phyloP scores from a whole-genome alignment of 2,888 invertebrate species.

The Lymantria monacha region DNA sequence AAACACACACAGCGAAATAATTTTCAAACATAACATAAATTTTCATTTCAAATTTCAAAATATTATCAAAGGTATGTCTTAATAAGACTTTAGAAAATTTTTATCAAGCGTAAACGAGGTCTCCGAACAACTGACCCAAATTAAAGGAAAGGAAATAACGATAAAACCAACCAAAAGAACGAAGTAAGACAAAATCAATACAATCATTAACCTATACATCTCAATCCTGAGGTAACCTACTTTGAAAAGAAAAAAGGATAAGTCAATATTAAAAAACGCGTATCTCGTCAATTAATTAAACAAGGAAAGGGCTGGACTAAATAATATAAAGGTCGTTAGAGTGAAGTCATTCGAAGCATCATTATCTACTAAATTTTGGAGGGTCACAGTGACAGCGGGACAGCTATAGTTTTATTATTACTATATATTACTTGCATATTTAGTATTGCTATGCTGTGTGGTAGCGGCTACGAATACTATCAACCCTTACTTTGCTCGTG shows the following conservation, averaged over 20 bases:
- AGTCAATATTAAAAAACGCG: constrained; percentile 61
- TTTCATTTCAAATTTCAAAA: too few relatives aligned
- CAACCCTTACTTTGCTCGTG: too few relatives aligned
- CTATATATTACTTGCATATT: too few relatives aligned
- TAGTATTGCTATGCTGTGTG: too few relatives aligned
- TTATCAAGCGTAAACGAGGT: background rate
- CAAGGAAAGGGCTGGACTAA: constrained; percentile 70
- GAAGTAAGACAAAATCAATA: constrained; percentile 4
- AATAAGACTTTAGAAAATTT: background rate
- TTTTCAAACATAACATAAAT: too few relatives aligned
- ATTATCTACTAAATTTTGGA: constrained; percentile 60
- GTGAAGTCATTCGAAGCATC: constrained; percentile 67
- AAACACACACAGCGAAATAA: too few relatives aligned
- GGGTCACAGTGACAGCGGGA: constrained; percentile 34
- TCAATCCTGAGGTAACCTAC: constrained; percentile 24
- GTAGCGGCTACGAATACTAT: too few relatives aligned
- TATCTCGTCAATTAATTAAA: constrained; percentile 74
- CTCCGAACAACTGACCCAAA: background rate
- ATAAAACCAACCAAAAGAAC: background rate
- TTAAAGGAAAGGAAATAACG: background rate
- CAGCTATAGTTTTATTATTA: too few relatives aligned
- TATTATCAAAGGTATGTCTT: too few relatives aligned
- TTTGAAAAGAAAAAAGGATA: constrained; percentile 31
- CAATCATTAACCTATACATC: constrained; percentile 10
- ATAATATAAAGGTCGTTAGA: constrained; percentile 78